These are phyloP conservation scores for Nannoperca australis DNA, from an alignment of 2,797 vertebrate genomes.

Conservation along the genomic window DNA sequence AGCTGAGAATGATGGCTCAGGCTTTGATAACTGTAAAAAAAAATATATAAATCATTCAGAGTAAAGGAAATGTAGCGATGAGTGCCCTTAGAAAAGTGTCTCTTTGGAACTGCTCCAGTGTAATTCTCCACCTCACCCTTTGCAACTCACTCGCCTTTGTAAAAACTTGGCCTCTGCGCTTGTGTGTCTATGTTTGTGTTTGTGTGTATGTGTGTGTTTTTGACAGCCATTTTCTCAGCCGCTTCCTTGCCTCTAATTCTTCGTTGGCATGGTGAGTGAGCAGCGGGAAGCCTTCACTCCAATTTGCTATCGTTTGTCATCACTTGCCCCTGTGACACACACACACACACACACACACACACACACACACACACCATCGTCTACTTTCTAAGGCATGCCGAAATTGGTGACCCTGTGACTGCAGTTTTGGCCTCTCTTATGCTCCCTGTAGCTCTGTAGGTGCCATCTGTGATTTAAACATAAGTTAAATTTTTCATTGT, in stretches of 20 bases:
- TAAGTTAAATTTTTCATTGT: not conserved
- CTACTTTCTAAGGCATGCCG: slow-evolving; percentile 44
- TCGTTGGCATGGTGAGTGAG: slow-evolving; percentile 79
- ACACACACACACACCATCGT: slow-evolving; percentile 40
- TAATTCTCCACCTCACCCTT: slow-evolving; percentile 50
- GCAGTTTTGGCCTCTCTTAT: slow-evolving; percentile 31
- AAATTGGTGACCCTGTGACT: slow-evolving; percentile 56
- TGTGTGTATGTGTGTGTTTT: slow-evolving; percentile 62
- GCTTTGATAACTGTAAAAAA: slow-evolving; percentile 25
- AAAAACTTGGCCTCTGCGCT: slow-evolving; percentile 55
- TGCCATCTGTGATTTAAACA: slow-evolving; percentile 51
- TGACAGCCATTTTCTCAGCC: slow-evolving; percentile 77
- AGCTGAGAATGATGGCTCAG: slow-evolving; percentile 24
- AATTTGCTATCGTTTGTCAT: slow-evolving; percentile 90
- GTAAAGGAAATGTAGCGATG: slow-evolving; percentile 29
- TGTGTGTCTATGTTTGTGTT: slow-evolving; percentile 51
- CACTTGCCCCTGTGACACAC: slow-evolving; percentile 83
- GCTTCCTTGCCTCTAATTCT: slow-evolving; percentile 77
- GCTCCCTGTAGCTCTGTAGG: slow-evolving; percentile 15
- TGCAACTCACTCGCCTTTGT: slow-evolving; percentile 56
- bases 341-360: slow-evolving; percentile 47
- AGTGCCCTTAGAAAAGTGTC: slow-evolving; percentile 10
- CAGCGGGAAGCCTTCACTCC: slow-evolving; percentile 86
- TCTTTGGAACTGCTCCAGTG: slow-evolving; percentile 35
- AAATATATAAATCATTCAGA: slow-evolving; percentile 8